These are phyloP conservation scores for Cryptocephalus moraei DNA, from an alignment of 2,888 invertebrate genomes.

Conservation along the genomic window DNA sequence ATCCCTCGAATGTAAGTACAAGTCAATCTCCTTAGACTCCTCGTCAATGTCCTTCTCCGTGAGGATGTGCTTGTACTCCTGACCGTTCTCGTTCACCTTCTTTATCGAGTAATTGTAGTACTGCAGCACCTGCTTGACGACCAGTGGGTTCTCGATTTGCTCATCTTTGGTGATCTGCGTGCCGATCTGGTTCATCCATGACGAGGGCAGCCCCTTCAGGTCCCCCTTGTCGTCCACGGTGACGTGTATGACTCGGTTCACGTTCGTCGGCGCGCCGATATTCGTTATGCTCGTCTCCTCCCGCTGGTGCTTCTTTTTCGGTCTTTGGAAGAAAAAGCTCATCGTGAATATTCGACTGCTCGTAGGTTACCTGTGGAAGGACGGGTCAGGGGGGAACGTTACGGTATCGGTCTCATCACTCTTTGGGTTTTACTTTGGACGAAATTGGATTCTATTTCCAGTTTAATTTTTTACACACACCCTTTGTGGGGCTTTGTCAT, in stretches of 20 bases:
- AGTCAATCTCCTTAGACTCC: slow-evolving; percentile 73
- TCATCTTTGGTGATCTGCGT: slow-evolving; percentile 78
- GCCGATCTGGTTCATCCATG: slow-evolving; percentile 71
- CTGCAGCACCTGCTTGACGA: slow-evolving; percentile 82
- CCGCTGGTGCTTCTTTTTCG: slow-evolving; percentile 13
- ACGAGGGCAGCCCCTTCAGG: slow-evolving; percentile 74
- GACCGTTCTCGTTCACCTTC: slow-evolving; percentile 60
- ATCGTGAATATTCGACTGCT: slow-evolving; percentile 3
- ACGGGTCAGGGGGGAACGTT: too few relatives aligned
- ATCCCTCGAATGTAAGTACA: slow-evolving; percentile 62
- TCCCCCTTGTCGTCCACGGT: slow-evolving; percentile 76
- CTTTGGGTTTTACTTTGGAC: too few relatives aligned
- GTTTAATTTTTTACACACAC: too few relatives aligned
- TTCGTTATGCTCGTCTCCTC: slow-evolving; percentile 37
- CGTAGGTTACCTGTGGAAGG: too few relatives aligned
- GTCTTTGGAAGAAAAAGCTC: slow-evolving; percentile 14
- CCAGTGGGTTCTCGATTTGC: slow-evolving; percentile 81
- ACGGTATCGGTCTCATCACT: too few relatives aligned
- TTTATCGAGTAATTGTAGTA: slow-evolving; percentile 83
- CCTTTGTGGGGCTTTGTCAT: too few relatives aligned
- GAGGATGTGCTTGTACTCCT: slow-evolving; percentile 70
- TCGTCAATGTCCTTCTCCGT: slow-evolving; percentile 72
- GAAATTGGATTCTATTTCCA: too few relatives aligned
- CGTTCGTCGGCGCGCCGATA: slow-evolving; percentile 60
- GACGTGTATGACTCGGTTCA: slow-evolving; percentile 79